Evolutionary conservation across 1,140 invertebrate species (phyloP), one percentile per base, ranked within the genome.

Genomic region (Reticulitermes speratus): DNA sequence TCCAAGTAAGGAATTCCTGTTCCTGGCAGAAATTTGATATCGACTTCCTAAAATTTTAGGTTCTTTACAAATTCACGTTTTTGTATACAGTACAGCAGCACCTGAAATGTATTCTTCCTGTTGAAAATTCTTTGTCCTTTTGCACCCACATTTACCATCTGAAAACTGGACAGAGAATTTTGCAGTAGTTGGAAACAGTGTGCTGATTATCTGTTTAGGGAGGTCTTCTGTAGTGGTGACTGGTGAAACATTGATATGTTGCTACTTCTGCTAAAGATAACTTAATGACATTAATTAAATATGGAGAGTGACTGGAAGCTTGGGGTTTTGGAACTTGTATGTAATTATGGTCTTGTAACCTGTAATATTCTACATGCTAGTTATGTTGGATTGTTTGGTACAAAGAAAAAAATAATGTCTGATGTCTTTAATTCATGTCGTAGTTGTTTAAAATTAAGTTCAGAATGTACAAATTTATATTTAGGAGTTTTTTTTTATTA

Each of bases 71-170:
- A 21, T 19, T 65, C 59, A n/a, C 59, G 2, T 38, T 38, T 38
- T 38, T 38, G 38, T 38, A 38, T 0, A 8, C 25, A 19, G 21
- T 23, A n/a, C 21, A 21, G 6, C 59, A 25, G 87, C 87, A 88
- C 32, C 21, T 59, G 14, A 23, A 3, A 3, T 59, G 21, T 59
- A 59, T 75, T 75, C 65, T 75, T 75, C 25, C 65, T 75, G n/a
- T 30, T 75, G 65, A 30, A 0, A 25, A 30, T 75, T 75, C 65
- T 75, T 9, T n/a, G 65, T 25, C 81, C 55, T 59, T n/a, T 87
- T 87, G 44, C 82, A 86, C 81, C 81, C 85, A 86, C 85, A 86
- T 82, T 86, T 82, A 82, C 65, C 85, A 86, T 82, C 85, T 25
- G 12, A 59, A 86, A 86, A 81, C 25, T 7, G 65, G 65, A 75